A percentile compares a stretch with the other conserved stretches of the same genome.
These are phyloP conservation scores for Tribolium castaneum DNA, from an alignment of 1,140 invertebrate genomes.

Conservation along the genomic window DNA sequence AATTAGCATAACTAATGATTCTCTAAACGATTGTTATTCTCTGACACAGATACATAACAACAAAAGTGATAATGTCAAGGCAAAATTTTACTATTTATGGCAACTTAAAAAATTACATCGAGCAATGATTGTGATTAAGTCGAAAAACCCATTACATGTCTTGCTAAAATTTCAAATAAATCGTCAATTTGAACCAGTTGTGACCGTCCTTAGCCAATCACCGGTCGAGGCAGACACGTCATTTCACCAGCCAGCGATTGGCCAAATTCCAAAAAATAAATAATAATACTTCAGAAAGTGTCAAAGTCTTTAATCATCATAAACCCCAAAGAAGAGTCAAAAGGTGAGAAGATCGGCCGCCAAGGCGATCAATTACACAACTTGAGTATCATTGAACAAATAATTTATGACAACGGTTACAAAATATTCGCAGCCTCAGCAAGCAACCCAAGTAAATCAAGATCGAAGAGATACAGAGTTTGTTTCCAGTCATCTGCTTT, in stretches of 20 bases:
- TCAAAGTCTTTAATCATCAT: too few species aligned
- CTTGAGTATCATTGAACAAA: too few species aligned
- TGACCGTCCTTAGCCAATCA: not conserved
- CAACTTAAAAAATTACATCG: not conserved
- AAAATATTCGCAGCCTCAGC: too few species aligned
- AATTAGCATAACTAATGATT: too few species aligned
- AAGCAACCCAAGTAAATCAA: too few species aligned
- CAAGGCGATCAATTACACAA: too few species aligned
- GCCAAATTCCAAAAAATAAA: not conserved
- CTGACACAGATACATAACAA: not conserved
- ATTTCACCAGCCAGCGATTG: not conserved
- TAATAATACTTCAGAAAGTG: too few species aligned
- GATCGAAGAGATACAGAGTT: too few species aligned
- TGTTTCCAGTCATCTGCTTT: too few species aligned
- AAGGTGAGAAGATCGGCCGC: too few species aligned
- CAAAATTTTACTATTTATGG: not conserved
- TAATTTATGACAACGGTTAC: too few species aligned
- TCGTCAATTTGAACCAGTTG: not conserved
- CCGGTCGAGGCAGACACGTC: not conserved
- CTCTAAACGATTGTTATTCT: not conserved
- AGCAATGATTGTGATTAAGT: not conserved
- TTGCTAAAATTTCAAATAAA: not conserved
- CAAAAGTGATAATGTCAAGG: not conserved
- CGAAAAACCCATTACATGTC: not conserved
- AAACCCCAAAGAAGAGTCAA: too few species aligned